Base-by-base conservation (phyloP, 2,888 invertebrate species). In the Antitype chi region DNA sequence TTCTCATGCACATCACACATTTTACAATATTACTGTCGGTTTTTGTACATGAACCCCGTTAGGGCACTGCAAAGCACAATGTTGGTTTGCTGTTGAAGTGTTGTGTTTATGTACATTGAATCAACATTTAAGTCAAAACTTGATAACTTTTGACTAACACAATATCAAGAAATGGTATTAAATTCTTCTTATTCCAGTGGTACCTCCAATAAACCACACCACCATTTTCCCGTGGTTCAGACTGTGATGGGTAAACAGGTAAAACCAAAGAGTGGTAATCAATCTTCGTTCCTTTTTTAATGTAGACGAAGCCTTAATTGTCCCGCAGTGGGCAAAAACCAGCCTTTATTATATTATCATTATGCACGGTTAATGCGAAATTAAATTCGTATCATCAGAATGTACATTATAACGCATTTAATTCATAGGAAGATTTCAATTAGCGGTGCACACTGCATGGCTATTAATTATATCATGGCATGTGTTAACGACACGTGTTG, bases 391-490 rank as follows among this genome's bases (percentile, higher is more conserved):
- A 47, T 64, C 23, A 78, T 66, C 25, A 32, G 25, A 53, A 59
- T 32, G 55, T 64, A 47, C 47, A 71, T 57, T 52, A 52, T 57
- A 72, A 71, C 23, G 47, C 20, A 53, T 73, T 71, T 38, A n/a
- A 73, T 78, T 78, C 43, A 62, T 73, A 59, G 20, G 49, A 74
- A 67, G 1, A 78, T 67, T 59, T 62, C 63, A 57, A 71, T 84
- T 64, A 63, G 25, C 52, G 47, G 52, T 67, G 66, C 57, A 62
- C 53, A 71, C 38, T 60, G 60, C 47, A 52, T 15, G 49, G 57
- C 53, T 66, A 83, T 83, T 83, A 72, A 83, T 83, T 80, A 73
- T 47, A 67, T 57, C 28, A 63, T 62, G 25, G 17, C 81, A 76
- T 47, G 49, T 77, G 73, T 68, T 76, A 80, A 55, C 53, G 77